Evolutionary conservation across 30 jellyfish, hydroid and myxozoan species (phyloP), one percentile per base, ranked within the genome.

Genomic region (Chrysaora quinquecirrha): DNA sequence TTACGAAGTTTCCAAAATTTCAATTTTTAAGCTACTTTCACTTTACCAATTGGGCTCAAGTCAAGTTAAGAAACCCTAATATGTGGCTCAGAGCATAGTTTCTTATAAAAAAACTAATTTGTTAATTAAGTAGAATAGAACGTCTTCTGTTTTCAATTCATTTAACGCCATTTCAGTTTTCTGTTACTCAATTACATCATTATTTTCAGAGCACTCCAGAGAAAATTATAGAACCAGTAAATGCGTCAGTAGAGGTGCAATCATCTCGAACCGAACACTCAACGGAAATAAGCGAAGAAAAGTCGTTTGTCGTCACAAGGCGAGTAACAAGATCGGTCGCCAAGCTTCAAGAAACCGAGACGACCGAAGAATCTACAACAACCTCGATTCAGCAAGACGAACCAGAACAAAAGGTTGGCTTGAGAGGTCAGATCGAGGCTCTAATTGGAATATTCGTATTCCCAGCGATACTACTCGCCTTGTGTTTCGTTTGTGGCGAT

Each of bases 271-370:
- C 68, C 11, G n/a, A n/a, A n/a, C n/a, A n/a, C n/a, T 38, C 54
- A 14, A 38, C 6, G 54, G 54, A 38, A 38, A 38, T 52, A 3
- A 20, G 7, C 68, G 68, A 52, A 19, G 80, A 52, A 19, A n/a
- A n/a, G n/a, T 33, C 79, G 1, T 28, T 56, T 48, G 75, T 69
- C 34, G 49, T 48, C 64, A 70, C 73, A 69, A 68, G 66, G 78
- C 78, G 85, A 1, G 64, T 82, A 11, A 82, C 92, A n/a, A 67
- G 92, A 0, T 82, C 92, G 0, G 64, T 82, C 11, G 73, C 92
- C n/a, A 68, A 79, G 64, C 22, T 70, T 23, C 85, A 68, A 33
- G 54, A 38, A 38, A 14, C 14, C 6, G 14, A 38, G 14, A 38
- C 54, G 6, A 14, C 54, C 54, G 54, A 38, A 14, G 54, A 38